A percentile compares a stretch with the other conserved stretches of the same genome.
phyloP scores from a whole-genome alignment of 2,113 vertebrate species.

The Apaloderma vittatum region DNA sequence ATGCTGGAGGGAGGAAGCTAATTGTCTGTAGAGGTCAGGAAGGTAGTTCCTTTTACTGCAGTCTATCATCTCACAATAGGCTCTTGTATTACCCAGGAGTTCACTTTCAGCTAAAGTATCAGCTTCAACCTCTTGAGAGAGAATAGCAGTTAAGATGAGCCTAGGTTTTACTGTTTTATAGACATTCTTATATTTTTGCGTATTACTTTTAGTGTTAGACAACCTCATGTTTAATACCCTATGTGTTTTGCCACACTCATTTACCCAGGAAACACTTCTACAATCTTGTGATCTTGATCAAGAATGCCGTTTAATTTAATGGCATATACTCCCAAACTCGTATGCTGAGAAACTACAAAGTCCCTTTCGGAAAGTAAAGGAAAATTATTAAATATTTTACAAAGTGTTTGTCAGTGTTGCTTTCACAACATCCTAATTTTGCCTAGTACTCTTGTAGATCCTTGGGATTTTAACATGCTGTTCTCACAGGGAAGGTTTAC shows the following conservation, averaged over 20 bases:
- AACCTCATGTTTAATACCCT: not conserved
- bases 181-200: not conserved
- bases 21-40: slow-evolving; percentile 47
- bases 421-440: slow-evolving; percentile 9
- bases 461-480: not conserved
- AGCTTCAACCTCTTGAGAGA: not conserved
- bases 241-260: not conserved
- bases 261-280: not conserved
- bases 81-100: not conserved
- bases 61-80: not conserved
- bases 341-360: not conserved
- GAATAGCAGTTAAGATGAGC: not conserved
- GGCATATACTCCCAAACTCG: not conserved
- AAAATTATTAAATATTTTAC: not conserved
- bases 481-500: not conserved
- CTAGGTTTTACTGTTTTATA: not conserved
- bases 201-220: not conserved
- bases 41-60: slow-evolving; percentile 6
- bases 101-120: not conserved
- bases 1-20: slow-evolving; percentile 36
- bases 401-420: not conserved
- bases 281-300: not conserved
- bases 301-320: not conserved
- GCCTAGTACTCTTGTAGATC: not conserved
- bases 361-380: not conserved